phyloP scores from a whole-genome alignment of 1,140 invertebrate species.

The Macrobrachium nipponense region DNA sequence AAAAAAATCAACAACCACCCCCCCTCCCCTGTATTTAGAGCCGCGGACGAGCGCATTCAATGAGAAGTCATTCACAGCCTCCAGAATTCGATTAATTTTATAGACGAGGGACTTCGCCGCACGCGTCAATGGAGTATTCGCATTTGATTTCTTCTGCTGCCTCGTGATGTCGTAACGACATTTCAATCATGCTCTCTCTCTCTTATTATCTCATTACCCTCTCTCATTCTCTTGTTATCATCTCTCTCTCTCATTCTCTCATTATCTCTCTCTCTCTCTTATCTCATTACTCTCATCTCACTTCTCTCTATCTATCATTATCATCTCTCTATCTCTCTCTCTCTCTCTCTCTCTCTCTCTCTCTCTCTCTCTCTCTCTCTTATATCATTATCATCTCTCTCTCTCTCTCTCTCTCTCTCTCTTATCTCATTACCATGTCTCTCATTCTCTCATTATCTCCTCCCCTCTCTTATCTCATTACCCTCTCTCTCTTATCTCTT shows the following conservation, averaged over 20 bases:
- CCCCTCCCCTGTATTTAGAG: too few species aligned
- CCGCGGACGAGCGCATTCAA: too few species aligned
- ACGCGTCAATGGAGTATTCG: too few species aligned
- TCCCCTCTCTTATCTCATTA: background rate
- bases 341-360: background rate
- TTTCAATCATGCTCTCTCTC: background rate
- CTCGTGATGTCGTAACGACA: background rate
- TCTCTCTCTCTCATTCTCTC: background rate
- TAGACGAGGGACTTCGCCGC: too few species aligned
- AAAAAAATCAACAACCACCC: too few species aligned
- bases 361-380: background rate
- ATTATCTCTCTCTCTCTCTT: background rate
- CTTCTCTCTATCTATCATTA: too few species aligned
- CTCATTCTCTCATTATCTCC: background rate
- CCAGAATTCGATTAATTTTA: too few species aligned
- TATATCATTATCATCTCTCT: background rate
- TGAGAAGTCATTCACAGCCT: too few species aligned
- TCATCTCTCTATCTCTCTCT: background rate
- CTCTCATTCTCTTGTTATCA: background rate
- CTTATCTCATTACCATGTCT: too few species aligned
- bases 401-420: background rate
- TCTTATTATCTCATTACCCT: background rate
- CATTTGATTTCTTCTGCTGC: background rate
- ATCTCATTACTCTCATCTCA: background rate
- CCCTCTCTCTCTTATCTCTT: too few species aligned